phyloP scores from a whole-genome alignment of 2,888 invertebrate species.

The Campaea margaritaria region DNA sequence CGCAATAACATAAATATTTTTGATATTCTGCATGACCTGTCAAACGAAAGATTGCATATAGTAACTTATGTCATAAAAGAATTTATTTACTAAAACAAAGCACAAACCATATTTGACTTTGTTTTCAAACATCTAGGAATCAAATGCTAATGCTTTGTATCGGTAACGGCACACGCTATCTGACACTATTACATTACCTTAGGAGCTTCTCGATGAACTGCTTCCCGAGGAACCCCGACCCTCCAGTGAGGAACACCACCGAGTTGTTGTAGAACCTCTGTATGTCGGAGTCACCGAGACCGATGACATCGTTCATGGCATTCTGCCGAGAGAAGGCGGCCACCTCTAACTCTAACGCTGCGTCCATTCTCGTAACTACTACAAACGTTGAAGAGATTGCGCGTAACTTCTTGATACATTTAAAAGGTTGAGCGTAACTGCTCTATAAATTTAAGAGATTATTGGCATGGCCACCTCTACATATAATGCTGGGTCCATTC shows the following conservation, averaged over 20 bases:
- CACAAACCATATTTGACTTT: too few relatives aligned
- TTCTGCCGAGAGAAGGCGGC: constrained; percentile 2
- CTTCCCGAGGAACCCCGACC: constrained; percentile 95
- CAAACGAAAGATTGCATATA: not conserved
- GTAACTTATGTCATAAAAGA: too few relatives aligned
- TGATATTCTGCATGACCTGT: constrained; percentile 7
- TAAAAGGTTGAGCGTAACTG: too few relatives aligned
- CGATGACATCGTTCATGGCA: constrained; percentile 13
- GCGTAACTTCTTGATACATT: too few relatives aligned
- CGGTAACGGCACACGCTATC: too few relatives aligned
- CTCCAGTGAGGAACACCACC: constrained; percentile 91
- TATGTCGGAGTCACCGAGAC: constrained; percentile 13
- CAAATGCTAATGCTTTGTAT: too few relatives aligned
- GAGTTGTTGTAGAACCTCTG: constrained; percentile 44
- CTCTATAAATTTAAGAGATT: too few relatives aligned
- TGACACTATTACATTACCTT: constrained; percentile 21
- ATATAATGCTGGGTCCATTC: too few relatives aligned
- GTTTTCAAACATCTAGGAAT: too few relatives aligned
- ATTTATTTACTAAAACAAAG: too few relatives aligned
- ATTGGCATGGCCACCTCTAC: too few relatives aligned
- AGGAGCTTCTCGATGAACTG: constrained; percentile 94
- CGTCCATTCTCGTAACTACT: constrained; percentile 7
- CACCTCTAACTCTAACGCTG: not conserved
- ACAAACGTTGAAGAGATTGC: too few relatives aligned
- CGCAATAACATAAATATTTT: constrained; percentile 12